Conservation (phyloP, 2,888 invertebrate species). For the Phoenoteleia sp. region DNA sequence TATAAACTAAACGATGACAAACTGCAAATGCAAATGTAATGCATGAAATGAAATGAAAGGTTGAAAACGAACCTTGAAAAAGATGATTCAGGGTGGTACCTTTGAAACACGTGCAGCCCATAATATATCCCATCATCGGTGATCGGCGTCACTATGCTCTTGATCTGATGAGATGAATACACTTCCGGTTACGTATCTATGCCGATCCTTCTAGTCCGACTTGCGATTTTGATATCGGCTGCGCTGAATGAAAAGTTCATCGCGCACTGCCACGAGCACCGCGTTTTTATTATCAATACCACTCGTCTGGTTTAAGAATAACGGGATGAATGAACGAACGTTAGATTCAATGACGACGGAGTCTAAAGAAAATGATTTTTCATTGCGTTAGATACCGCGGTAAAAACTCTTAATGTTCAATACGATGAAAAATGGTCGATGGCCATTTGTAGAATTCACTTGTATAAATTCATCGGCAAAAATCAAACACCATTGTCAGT, state of each 20-base stretch:
- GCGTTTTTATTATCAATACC: conserved; percentile 60
- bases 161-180: conserved; percentile 62
- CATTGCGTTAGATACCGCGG: not conserved
- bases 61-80: conserved; percentile 83
- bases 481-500: too few relatives aligned
- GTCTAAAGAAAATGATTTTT: conserved; percentile 31
- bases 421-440: conserved; percentile 2
- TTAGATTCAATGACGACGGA: conserved; percentile 9
- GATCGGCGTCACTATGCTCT: conserved; percentile 77
- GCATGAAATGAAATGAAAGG: conserved; percentile 33
- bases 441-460: too few relatives aligned
- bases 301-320: conserved; percentile 67
- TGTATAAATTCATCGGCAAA: too few relatives aligned
- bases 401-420: not conserved
- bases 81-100: conserved; percentile 88
- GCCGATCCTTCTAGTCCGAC: conserved; percentile 57
- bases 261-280: conserved; percentile 76
- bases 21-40: not conserved
- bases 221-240: conserved; percentile 72
- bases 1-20: not conserved
- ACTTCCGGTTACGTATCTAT: conserved; percentile 61
- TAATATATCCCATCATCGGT: conserved; percentile 97
- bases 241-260: conserved; percentile 76
- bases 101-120: conserved; percentile 97
- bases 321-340: conserved; percentile 70